These are phyloP conservation scores for Enoplosus armatus DNA, from an alignment of 2,797 vertebrate genomes.

Conservation along the genomic window DNA sequence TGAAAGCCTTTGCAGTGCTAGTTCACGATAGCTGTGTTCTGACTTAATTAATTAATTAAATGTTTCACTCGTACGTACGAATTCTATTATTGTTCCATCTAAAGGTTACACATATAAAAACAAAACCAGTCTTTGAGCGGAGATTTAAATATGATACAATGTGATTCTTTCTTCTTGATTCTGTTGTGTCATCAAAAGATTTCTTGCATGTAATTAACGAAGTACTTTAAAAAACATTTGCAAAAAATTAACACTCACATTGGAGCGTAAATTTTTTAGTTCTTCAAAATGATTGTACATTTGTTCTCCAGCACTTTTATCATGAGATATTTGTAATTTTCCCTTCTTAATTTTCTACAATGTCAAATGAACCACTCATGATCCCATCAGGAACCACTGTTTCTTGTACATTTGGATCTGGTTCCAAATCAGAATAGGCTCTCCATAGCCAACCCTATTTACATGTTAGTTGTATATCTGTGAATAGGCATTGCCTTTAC, in stretches of 20 bases:
- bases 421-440: not conserved
- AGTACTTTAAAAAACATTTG: not conserved
- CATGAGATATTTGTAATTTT: not conserved
- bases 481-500: conserved; percentile 69
- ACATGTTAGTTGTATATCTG: not conserved
- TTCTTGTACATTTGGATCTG: not conserved
- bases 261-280: too few relatives aligned
- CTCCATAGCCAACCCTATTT: not conserved
- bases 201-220: not conserved
- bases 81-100: not conserved
- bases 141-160: not conserved
- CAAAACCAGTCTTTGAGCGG: not conserved
- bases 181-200: not conserved
- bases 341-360: not conserved
- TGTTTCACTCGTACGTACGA: not conserved
- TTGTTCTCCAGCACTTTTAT: not conserved
- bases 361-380: not conserved
- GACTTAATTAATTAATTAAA: not conserved
- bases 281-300: not conserved
- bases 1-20: not conserved
- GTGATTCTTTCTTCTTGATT: not conserved
- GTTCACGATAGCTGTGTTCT: not conserved
- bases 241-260: too few relatives aligned
- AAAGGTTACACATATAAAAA: not conserved
- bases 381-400: not conserved